These are phyloP conservation scores for Isurus oxyrinchus DNA, from an alignment of 2,113 vertebrate genomes.

Conservation along the genomic window DNA sequence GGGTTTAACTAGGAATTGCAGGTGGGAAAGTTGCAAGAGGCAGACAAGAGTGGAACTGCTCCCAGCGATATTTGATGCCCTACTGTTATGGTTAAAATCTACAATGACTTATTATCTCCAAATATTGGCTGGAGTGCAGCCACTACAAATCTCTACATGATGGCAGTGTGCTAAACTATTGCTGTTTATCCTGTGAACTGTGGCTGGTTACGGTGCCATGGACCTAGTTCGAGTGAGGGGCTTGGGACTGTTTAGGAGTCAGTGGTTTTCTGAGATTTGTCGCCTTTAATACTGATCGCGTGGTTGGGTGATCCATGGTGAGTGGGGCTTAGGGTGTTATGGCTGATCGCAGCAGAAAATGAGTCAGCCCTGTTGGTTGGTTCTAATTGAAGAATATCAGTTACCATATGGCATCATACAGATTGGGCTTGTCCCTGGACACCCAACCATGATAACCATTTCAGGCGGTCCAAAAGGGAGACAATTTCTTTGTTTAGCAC, in stretches of 20 bases:
- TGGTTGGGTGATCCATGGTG: no score
- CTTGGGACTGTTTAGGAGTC: not conserved
- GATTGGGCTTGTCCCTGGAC: not conserved
- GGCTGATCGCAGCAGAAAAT: not conserved
- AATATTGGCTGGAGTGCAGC: not conserved
- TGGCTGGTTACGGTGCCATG: no score
- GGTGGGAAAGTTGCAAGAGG: not conserved
- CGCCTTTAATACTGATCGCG: not conserved
- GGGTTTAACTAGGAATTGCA: not conserved
- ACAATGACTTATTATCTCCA: not conserved
- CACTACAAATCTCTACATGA: not conserved
- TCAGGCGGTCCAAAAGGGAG: not conserved
- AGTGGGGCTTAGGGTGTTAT: not conserved
- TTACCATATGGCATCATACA: not conserved
- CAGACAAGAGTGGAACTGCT: not conserved
- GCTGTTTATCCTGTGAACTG: no score
- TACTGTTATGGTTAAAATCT: not conserved
- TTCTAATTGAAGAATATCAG: not conserved
- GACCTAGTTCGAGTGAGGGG: not conserved
- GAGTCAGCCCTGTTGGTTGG: not conserved
- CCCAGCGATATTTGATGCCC: not conserved
- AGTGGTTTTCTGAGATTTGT: not conserved
- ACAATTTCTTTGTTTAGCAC: not conserved
- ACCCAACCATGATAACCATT: not conserved
- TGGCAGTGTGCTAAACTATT: not conserved